Evolutionary conservation across 2,797 vertebrate genomes (phyloP), one percentile per base, ranked within the genome.

Genomic region (Ptychadena robeensis): DNA sequence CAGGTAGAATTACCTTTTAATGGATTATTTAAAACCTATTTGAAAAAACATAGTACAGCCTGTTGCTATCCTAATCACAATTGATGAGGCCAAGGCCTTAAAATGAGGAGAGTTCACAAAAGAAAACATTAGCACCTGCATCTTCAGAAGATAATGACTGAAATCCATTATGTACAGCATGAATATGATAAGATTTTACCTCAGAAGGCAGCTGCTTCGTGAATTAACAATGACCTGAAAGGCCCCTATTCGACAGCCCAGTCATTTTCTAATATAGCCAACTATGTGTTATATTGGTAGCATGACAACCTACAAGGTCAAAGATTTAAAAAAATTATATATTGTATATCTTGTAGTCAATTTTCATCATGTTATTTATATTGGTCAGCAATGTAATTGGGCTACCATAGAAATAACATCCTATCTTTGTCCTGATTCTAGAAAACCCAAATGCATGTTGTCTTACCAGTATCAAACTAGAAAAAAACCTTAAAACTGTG

Each of bases 111-210:
- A 40, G n/a, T 63, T 85, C 61, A 75, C 70, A 57, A 80, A 71
- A 76, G 59, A 74, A 85, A 80, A 63, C 72, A 61, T 85, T 63
- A 85, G 65, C 67, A 80, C 32, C 30, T 70, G 63, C 73, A 85
- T 85, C 22, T 80, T 69, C 72, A 64, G 15, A 65, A 44, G 28
- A 22, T 76, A 76, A 71, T 85, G 44, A 76, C 31, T 70, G 28
- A 80, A 80, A 85, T 85, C 38, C 57, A 80, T 74, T 80, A 71
- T 80, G 78, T 53, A 40, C 71, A 38, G 11, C 18, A 80, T 75
- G 72, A 85, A 85, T 80, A 85, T 76, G 72, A 11, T 75, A 69
- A 80, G 30, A 48, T 28, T 31, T 73, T 76, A 71, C 77, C 78
- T 85, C 57, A 80, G 57, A n/a, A 57, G 35, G 25, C 78, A 85